Evolutionary conservation across 2,888 invertebrate species (phyloP).

Genomic region (Phasia obesa): DNA sequence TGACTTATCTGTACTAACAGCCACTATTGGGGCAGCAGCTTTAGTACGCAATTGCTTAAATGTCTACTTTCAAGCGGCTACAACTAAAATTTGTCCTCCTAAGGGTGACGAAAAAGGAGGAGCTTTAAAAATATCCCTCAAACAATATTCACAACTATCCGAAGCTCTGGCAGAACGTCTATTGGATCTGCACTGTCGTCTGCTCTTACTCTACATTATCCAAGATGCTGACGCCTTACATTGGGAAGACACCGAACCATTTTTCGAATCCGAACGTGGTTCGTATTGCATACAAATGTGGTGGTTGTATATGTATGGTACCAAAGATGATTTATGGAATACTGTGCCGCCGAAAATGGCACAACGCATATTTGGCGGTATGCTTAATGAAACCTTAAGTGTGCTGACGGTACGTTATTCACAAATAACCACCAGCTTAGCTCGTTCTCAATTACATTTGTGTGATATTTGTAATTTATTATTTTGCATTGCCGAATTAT

Average conservation of each 20-base stretch:
- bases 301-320: constrained; percentile 93
- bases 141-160: constrained; percentile 91
- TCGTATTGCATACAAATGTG: constrained; percentile 93
- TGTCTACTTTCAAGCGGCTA: constrained; percentile 87
- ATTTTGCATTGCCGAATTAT: constrained; percentile 88
- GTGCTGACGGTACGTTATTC: constrained; percentile 91
- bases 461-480: constrained; percentile 90
- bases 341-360: constrained; percentile 95
- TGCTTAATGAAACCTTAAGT: constrained; percentile 92
- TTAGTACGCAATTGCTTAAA: constrained; percentile 90
- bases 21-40: constrained; percentile 91
- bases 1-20: constrained; percentile 90
- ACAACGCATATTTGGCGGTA: constrained; percentile 91
- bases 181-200: constrained; percentile 90
- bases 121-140: constrained; percentile 85
- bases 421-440: constrained; percentile 87
- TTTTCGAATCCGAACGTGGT: constrained; percentile 89
- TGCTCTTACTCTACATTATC: constrained; percentile 90
- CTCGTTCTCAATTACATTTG: constrained; percentile 85
- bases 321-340: constrained; percentile 91
- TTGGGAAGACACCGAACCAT: constrained; percentile 87
- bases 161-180: constrained; percentile 92
- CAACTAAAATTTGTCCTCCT: constrained; percentile 80
- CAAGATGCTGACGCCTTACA: constrained; percentile 91
- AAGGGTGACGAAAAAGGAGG: constrained; percentile 82